Conservation (phyloP, 2,113 vertebrate genomes). For the Pterocles gutturalis region DNA sequence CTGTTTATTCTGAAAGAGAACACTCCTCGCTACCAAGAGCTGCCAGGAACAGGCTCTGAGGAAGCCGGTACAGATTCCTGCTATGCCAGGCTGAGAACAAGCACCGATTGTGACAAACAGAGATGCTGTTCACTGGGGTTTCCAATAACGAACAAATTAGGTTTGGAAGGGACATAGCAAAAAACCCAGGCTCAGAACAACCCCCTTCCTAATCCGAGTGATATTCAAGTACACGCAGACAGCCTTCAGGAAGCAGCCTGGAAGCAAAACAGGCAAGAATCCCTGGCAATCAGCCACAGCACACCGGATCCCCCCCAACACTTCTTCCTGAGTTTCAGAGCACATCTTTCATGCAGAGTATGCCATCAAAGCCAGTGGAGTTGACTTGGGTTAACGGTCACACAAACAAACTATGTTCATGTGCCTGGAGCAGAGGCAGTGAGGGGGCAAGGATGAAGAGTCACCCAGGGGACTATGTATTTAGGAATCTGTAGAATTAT, state of each 20-base stretch:
- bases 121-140: constrained; percentile 8
- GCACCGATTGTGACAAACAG: constrained; percentile 51
- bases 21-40: background rate
- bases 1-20: background rate
- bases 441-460: background rate
- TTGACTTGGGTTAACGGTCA: background rate
- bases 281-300: background rate
- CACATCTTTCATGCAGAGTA: background rate
- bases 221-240: background rate
- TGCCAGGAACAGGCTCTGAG: constrained; percentile 33
- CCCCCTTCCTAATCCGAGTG: background rate
- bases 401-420: background rate
- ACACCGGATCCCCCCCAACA: background rate
- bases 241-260: background rate
- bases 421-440: background rate
- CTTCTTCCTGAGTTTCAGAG: background rate
- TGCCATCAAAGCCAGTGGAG: background rate
- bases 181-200: background rate
- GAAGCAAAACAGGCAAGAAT: background rate
- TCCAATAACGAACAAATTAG: constrained; percentile 21
- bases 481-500: background rate
- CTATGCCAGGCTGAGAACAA: constrained; percentile 28
- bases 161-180: constrained; percentile 16
- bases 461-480: background rate
- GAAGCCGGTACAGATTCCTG: constrained; percentile 18